Evolutionary conservation across 2,797 vertebrate genomes (phyloP), one percentile per base, ranked within the genome.

Genomic region (Pseudochirops corinnae): DNA sequence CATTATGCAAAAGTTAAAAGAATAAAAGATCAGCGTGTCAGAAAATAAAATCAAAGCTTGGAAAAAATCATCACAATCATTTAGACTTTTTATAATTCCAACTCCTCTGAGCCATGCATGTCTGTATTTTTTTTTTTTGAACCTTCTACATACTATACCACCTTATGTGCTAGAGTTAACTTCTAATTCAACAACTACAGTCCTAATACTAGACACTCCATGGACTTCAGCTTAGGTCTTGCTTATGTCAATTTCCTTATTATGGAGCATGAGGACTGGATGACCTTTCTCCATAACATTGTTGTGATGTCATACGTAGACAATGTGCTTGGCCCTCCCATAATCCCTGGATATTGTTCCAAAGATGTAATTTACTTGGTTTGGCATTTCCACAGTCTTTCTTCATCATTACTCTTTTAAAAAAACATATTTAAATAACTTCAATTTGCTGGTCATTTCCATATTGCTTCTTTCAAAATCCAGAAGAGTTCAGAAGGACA

Each of bases 381-480:
- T 98, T 98, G 98, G 97, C 97, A 98, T 98, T 98, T 98, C 98
- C 98, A 98, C 96, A 98, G 98, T 98, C 98, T 98, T 95, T 96
- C 96, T 98, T 98, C 97, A 98, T 97, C 96, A 98, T 97, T 74
- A 97, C 96, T 97, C 55, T 98, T 57, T 94, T 82, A 94, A 97
- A 46, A 56, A 97, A 96, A 98, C 55, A 98, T 98, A 98, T 57
- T 97, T 96, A 98, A 98, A 98, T 98, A 97, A 98, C 90, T 98
- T 97, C 94, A 97, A 98, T 99, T 98, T 99, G 99, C 99, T 99
- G 99, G 99, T 99, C 98, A 90, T 98, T 99, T 99, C 97, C 98
- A 98, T 99, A 99, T 99, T 99, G 99, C 99, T 99, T 99, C 98
- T 98, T 99, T 99, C 98, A 99, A 98, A 98, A 98, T 98, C 98